Evolutionary conservation across 2,113 vertebrate species (phyloP).

Genomic region (Laticauda laticaudata): DNA sequence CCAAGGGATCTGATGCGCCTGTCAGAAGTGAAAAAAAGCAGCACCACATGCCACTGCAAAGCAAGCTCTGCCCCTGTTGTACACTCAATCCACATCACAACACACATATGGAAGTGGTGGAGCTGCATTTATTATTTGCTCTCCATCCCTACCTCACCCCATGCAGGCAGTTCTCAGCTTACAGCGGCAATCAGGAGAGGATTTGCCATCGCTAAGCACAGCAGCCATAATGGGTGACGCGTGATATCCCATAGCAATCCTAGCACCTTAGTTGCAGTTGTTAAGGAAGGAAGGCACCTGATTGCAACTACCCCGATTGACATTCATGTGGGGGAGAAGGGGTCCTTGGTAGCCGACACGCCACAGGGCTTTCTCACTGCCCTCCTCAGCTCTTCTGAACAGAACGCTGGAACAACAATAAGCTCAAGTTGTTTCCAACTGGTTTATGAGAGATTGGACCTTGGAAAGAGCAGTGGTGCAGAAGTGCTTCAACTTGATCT

Average conservation of each 20-base stretch:
- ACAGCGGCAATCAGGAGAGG: background rate
- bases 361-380: background rate
- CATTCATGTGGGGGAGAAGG: background rate
- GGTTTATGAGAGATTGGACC: background rate
- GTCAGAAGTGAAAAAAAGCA: background rate
- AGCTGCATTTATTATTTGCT: background rate
- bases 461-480: background rate
- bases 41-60: background rate
- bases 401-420: background rate
- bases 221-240: background rate
- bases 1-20: background rate
- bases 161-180: background rate
- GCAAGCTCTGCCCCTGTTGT: background rate
- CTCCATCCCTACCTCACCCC: background rate
- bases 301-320: background rate
- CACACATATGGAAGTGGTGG: background rate
- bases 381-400: background rate
- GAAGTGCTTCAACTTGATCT: background rate
- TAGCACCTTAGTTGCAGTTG: background rate
- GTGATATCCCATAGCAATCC: background rate
- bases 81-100: background rate
- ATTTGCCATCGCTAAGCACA: background rate
- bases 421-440: background rate
- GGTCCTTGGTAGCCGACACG: background rate
- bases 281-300: background rate